Percentiles rank a stretch among this genome's conserved stretches.
Evolutionary conservation across 2,888 invertebrate genomes (phyloP).

Genomic region (Tolmerus cingulatus): DNA sequence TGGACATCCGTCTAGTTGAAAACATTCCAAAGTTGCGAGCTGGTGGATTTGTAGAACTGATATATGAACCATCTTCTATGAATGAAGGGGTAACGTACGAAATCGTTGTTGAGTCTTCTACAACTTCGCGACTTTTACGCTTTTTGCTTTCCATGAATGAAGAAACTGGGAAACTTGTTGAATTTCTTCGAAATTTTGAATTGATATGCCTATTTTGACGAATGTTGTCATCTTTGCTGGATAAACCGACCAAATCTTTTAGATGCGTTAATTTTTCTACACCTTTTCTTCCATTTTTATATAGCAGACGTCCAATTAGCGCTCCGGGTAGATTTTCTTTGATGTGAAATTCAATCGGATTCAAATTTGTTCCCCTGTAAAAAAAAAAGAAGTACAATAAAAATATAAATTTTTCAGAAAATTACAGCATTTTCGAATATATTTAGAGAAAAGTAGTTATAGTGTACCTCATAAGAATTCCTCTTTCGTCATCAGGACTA

Average conservation of each 20-base stretch:
- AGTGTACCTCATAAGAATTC: conserved; percentile 70
- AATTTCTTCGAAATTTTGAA: conserved; percentile 46
- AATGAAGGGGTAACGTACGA: conserved; percentile 14
- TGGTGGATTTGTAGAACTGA: neutral
- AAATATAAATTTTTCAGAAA: neutral
- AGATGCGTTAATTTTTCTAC: conserved; percentile 51
- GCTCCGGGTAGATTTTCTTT: conserved; percentile 79
- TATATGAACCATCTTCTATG: conserved; percentile 1
- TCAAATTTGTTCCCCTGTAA: conserved; percentile 72
- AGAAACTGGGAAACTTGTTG: conserved; percentile 19
- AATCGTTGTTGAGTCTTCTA: neutral
- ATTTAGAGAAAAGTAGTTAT: neutral
- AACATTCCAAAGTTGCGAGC: neutral
- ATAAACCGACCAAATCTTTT: conserved; percentile 45
- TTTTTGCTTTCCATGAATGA: neutral
- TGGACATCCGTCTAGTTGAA: conserved; percentile 42
- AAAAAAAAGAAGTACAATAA: neutral
- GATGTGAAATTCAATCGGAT: conserved; percentile 77
- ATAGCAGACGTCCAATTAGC: conserved; percentile 75
- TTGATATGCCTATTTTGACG: conserved; percentile 49
- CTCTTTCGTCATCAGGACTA: conserved; percentile 76
- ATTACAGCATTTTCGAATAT: no score
- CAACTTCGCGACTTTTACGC: conserved; percentile 32
- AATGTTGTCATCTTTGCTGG: conserved; percentile 28
- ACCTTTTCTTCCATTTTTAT: conserved; percentile 62